Evolutionary conservation across 2,888 invertebrate species (phyloP).

Genomic region (Yponomeuta evonymella): DNA sequence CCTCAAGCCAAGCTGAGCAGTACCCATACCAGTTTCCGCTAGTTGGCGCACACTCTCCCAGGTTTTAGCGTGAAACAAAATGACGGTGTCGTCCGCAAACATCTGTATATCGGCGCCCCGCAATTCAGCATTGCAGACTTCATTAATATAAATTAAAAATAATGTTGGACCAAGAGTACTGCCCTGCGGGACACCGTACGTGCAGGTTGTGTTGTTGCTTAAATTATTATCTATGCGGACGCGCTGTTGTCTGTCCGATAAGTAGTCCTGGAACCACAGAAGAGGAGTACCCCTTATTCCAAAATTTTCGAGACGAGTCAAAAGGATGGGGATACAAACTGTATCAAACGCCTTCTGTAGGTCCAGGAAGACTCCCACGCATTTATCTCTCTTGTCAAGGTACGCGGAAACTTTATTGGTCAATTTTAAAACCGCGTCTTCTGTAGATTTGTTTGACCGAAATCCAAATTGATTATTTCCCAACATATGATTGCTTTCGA

Average conservation of each 20-base stretch:
- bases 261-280: slow-evolving; percentile 1
- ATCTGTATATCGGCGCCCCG: neutral
- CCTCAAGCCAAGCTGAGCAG: slow-evolving; percentile 6
- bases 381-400: neutral
- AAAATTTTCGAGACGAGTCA: neutral
- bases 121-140: slow-evolving; percentile 2
- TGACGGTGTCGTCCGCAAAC: slow-evolving; percentile 20
- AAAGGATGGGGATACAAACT: slow-evolving; percentile 7
- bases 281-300: neutral
- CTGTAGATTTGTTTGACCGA: slow-evolving; percentile 14
- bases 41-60: neutral
- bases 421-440: slow-evolving; percentile 13
- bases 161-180: slow-evolving; percentile 21
- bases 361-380: slow-evolving; percentile 1
- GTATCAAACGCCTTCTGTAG: slow-evolving; percentile 11
- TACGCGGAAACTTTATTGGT: neutral
- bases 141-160: slow-evolving; percentile 20
- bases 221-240: neutral
- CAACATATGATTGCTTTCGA: neutral
- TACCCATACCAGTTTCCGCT: neutral
- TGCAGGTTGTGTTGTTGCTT: neutral
- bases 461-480: slow-evolving; percentile 18
- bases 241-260: neutral
- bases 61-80: slow-evolving; percentile 15
- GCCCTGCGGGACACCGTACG: slow-evolving; percentile 18